Percentiles rank a stretch among this genome's conserved stretches.
These are phyloP conservation scores for Pipa parva DNA, from an alignment of 2,113 vertebrate species.

Conservation along the genomic window DNA sequence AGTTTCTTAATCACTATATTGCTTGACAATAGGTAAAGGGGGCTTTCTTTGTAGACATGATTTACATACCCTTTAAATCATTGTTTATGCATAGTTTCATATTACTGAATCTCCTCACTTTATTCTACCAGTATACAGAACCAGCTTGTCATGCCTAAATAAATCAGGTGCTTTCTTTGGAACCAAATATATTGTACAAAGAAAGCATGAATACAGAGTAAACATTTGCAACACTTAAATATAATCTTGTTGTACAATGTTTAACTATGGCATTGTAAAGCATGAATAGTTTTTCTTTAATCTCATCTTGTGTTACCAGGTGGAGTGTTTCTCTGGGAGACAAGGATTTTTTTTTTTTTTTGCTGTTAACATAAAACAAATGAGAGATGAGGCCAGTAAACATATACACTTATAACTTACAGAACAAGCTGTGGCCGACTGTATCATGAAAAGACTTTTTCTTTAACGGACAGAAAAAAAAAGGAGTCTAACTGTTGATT, in stretches of 20 bases:
- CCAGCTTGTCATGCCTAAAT: no score
- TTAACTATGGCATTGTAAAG: conserved; percentile 13
- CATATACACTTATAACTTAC: neutral
- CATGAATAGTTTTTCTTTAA: conserved; percentile 8
- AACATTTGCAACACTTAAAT: neutral
- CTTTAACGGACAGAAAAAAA: neutral
- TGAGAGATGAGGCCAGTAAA: neutral
- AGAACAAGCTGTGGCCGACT: neutral
- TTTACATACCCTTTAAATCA: no score
- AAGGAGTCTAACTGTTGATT: neutral
- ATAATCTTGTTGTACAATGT: conserved; percentile 15
- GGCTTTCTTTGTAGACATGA: no score
- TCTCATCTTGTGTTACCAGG: conserved; percentile 23
- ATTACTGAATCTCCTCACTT: no score
- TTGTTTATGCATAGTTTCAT: no score
- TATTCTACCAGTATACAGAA: no score
- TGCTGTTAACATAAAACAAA: conserved; percentile 5
- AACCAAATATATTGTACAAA: no score
- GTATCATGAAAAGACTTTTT: neutral
- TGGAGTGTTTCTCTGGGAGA: conserved; percentile 27
- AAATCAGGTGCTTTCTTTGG: no score
- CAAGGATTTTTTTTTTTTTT: neutral
- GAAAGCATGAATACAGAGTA: neutral
- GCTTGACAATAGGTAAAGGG: no score
- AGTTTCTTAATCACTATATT: no score